Evolutionary conservation across 1,140 invertebrate species (phyloP), one percentile per base, ranked within the genome.

Genomic region (Holcopasites calliopsidis): DNA sequence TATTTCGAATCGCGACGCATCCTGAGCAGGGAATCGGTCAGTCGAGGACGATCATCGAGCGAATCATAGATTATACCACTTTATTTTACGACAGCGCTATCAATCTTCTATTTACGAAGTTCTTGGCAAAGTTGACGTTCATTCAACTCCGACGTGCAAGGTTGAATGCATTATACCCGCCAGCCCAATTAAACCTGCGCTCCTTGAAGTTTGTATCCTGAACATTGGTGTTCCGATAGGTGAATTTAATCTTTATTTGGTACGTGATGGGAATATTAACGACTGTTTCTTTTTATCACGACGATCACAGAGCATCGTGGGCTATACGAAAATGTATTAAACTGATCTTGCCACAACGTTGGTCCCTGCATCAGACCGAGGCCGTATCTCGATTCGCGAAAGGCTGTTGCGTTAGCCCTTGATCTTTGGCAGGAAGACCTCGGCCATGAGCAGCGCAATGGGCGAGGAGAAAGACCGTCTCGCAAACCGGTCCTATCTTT

Each of bases 401-500:
- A 31, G 10, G 2, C 31, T 1, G 16, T 64, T 62, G 58, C 44
- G 11, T 28, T 11, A 52, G 58, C 58, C n/a, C 69, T 64, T 72
- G 69, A 64, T 50, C 69, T 72, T 50, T 62, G 47, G 13, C 33
- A n/a, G 33, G 11, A 13, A 21, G n/a, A 21, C 35, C 3, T 23
- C 47, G 35, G 23, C 35, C 47, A 42, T 64, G 35, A 52, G 6
- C 35, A n/a, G n/a, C n/a, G 18, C 2, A 38, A 21, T n/a, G 18
- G 10, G 49, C 6, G 8, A 21, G 13, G 18, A 7, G 10, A 16
- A 2, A 49, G 26, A 40, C 47, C 26, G 38, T 26, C 23, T 40
- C 40, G 42, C 13, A 62, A 72, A 64, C 58, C 69, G 58, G 69
- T 72, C 44, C 33, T 21, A 2, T n/a, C n/a, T n/a, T n/a, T n/a